A percentile compares a stretch with the other conserved stretches of the same genome.
phyloP scores from a whole-genome alignment of 2,113 vertebrate genomes.

The Vanacampus margaritifer region DNA sequence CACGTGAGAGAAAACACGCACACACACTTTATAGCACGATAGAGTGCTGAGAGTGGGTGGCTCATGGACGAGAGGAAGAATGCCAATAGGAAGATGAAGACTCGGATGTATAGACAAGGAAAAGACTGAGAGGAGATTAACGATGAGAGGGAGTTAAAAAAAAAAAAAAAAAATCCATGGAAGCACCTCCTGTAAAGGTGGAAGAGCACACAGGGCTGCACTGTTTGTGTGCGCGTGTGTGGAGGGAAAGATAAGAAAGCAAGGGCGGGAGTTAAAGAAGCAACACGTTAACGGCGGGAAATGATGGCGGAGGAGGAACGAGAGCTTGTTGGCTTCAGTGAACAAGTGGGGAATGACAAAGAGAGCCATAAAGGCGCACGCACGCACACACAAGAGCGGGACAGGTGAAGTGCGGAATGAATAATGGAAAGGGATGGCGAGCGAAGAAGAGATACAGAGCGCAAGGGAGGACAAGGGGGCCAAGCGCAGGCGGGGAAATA shows the following conservation, averaged over 20 bases:
- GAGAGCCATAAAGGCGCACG: slow-evolving; percentile 24
- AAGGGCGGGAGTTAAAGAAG: slow-evolving; percentile 15
- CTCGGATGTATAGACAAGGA: slow-evolving; percentile 30
- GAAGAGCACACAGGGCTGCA: slow-evolving; percentile 1
- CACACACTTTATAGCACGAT: slow-evolving; percentile 11
- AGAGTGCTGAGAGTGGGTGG: slow-evolving; percentile 38
- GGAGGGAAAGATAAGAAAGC: slow-evolving; percentile 31
- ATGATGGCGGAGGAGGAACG: slow-evolving; percentile 13
- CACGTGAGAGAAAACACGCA: slow-evolving; percentile 2
- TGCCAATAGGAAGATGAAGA: slow-evolving; percentile 17
- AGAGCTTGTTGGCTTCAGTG: slow-evolving; percentile 22
- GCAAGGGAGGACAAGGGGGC: slow-evolving; percentile 19
- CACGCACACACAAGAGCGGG: slow-evolving; percentile 24
- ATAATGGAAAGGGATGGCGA: slow-evolving; percentile 49
- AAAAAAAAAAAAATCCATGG: too few species aligned
- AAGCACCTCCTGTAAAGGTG: slow-evolving; percentile 2
- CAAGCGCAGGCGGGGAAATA: slow-evolving; percentile 24
- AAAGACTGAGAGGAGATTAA: slow-evolving; percentile 40
- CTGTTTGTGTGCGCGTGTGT: background rate
- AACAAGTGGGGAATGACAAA: slow-evolving; percentile 26
- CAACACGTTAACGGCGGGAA: slow-evolving; percentile 5
- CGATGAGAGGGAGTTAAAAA: slow-evolving; percentile 28
- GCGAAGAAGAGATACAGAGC: slow-evolving; percentile 34
- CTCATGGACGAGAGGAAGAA: slow-evolving; percentile 34
- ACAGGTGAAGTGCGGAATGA: slow-evolving; percentile 30